phyloP scores from a whole-genome alignment of 2,113 vertebrate genomes.

The Lates calcarifer region DNA sequence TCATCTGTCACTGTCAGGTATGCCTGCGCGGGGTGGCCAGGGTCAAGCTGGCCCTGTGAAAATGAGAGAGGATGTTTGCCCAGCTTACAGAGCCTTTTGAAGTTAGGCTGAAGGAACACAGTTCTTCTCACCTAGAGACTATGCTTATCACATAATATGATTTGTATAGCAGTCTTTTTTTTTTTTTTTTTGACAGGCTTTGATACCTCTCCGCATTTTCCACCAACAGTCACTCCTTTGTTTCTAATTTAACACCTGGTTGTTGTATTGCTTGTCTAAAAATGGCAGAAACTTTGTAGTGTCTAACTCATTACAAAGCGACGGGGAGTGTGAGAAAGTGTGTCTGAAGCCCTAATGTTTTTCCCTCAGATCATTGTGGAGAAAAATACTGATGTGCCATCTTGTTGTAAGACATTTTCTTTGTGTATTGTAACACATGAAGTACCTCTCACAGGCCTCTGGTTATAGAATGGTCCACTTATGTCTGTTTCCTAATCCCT shows the following conservation, averaged over 20 bases:
- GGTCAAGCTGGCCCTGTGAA: conserved; percentile 72
- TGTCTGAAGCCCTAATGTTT: conserved; percentile 60
- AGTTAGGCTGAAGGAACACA: conserved; percentile 72
- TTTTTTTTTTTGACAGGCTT: conserved; percentile 64
- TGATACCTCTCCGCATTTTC: conserved; percentile 59
- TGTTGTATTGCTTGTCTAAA: conserved; percentile 60
- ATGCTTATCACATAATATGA: conserved; percentile 66
- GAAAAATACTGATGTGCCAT: conserved; percentile 78
- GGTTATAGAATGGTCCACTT: conserved; percentile 75
- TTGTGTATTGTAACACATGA: conserved; percentile 80
- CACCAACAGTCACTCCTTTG: conserved; percentile 53
- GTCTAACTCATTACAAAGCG: conserved; percentile 49
- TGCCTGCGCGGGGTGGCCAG: conserved; percentile 61
- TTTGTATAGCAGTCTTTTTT: conserved; percentile 33
- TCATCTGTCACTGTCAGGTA: conserved; percentile 83
- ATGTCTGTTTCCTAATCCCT: conserved; percentile 73
- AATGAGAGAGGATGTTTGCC: conserved; percentile 76
- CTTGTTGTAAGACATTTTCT: conserved; percentile 74
- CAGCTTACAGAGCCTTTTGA: conserved; percentile 73
- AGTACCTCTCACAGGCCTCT: conserved; percentile 81
- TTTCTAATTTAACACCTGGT: conserved; percentile 66
- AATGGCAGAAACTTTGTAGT: conserved; percentile 56
- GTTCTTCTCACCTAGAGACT: conserved; percentile 55
- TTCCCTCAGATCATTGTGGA: conserved; percentile 65
- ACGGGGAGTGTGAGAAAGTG: conserved; percentile 37